A percentile compares a stretch with the other conserved stretches of the same genome.
phyloP scores from a whole-genome alignment of 2,113 vertebrate species.

The Rhagologus leucostigma region DNA sequence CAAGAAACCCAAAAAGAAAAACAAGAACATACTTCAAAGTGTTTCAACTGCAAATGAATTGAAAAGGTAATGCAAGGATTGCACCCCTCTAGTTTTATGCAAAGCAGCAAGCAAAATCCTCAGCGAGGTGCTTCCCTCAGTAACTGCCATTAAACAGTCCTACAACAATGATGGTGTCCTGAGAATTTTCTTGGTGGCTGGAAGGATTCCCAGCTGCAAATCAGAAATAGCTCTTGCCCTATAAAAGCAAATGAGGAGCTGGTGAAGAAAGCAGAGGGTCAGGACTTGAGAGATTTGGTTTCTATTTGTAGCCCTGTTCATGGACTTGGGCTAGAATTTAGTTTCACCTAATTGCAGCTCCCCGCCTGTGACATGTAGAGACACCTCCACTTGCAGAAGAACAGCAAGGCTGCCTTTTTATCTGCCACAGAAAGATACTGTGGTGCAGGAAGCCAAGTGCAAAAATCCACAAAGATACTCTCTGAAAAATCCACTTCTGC shows the following conservation, averaged over 20 bases:
- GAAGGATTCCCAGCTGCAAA: constrained; percentile 27
- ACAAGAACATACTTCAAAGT: neutral
- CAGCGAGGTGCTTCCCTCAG: neutral
- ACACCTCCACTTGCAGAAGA: neutral
- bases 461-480: neutral
- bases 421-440: neutral
- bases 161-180: neutral
- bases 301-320: neutral
- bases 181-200: neutral
- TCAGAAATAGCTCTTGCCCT: constrained; percentile 48
- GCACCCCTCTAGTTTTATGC: neutral
- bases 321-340: neutral
- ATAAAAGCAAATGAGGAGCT: constrained; percentile 41
- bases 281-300: neutral
- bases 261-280: neutral
- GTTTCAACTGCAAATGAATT: neutral
- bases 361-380: neutral
- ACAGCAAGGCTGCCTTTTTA: neutral
- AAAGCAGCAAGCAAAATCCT: neutral
- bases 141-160: neutral
- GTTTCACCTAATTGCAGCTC: neutral
- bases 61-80: neutral
- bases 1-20: neutral
- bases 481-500: neutral
- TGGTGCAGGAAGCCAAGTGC: neutral